Evolutionary conservation across 2,113 vertebrate species (phyloP).

Genomic region (Pseudorhombus dupliciocellatus): DNA sequence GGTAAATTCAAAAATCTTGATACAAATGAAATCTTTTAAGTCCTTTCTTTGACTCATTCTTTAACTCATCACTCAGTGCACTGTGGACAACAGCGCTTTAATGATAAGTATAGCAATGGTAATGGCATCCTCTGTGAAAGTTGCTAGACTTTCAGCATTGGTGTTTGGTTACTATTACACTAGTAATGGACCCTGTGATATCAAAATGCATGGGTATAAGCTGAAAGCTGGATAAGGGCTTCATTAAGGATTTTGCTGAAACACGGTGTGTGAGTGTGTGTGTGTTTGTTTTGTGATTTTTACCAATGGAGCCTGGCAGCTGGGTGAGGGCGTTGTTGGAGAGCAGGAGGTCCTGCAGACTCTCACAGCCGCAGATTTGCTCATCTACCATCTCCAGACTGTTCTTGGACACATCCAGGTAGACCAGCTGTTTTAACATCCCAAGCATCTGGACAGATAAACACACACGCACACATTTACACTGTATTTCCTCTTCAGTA

Average conservation of each 20-base stretch:
- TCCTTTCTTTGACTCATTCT: neutral
- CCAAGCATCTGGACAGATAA: constrained; percentile 86
- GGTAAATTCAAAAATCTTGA: neutral
- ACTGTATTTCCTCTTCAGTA: neutral
- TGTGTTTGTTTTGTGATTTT: constrained; percentile 1
- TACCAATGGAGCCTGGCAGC: constrained; percentile 93
- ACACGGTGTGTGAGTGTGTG: too few relatives aligned
- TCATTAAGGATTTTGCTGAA: too few relatives aligned
- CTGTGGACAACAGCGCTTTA: neutral
- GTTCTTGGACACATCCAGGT: constrained; percentile 98
- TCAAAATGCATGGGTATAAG: neutral
- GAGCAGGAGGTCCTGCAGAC: constrained; percentile 91
- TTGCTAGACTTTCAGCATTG: neutral
- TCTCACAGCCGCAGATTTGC: constrained; percentile 95
- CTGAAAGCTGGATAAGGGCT: constrained; percentile 5
- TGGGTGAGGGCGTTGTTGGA: constrained; percentile 96
- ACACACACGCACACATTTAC: neutral
- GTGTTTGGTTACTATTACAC: neutral
- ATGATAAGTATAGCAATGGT: neutral
- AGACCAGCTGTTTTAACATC: constrained; percentile 91
- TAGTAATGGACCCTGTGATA: neutral
- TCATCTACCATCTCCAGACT: constrained; percentile 95
- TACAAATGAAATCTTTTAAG: neutral
- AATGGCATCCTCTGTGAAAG: neutral
- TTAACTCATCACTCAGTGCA: neutral